Conservation (phyloP, 1,140 invertebrate genomes). For the Dendroctonus ponderosae region DNA sequence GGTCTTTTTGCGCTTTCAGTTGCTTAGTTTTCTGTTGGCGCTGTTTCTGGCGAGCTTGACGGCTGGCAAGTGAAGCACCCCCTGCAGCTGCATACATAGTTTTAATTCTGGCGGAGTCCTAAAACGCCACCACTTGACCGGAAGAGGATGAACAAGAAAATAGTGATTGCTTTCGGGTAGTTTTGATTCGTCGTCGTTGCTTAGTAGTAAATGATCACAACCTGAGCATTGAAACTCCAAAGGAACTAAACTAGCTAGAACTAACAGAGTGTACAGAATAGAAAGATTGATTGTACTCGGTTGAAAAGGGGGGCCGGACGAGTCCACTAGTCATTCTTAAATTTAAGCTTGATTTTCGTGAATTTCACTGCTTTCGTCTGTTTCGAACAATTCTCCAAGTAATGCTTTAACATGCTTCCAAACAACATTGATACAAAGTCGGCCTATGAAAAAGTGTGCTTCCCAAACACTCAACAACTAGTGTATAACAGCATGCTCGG, state of each 20-base stretch:
- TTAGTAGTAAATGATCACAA: too few relatives aligned
- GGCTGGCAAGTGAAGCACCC: conserved; percentile 68
- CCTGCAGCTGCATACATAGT: conserved; percentile 74
- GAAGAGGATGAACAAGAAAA: background rate
- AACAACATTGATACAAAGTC: background rate
- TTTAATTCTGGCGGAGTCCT: conserved; percentile 31
- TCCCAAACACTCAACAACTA: too few relatives aligned
- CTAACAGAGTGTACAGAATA: conserved; percentile 6
- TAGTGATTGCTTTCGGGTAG: background rate
- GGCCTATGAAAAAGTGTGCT: too few relatives aligned
- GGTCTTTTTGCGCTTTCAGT: conserved; percentile 50
- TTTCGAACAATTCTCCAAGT: conserved; percentile 27
- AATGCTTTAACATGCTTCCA: background rate
- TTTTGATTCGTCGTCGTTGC: background rate
- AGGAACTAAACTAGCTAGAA: background rate
- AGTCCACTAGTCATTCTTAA: conserved; percentile 24
- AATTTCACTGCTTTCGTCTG: conserved; percentile 35
- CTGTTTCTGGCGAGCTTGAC: conserved; percentile 61
- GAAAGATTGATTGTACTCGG: conserved; percentile 30
- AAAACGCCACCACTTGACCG: background rate
- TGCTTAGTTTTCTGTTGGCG: conserved; percentile 52
- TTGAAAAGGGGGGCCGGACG: conserved; percentile 4
- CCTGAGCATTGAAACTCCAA: too few relatives aligned
- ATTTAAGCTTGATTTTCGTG: conserved; percentile 41
- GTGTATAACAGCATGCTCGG: too few relatives aligned